Evolutionary conservation across 2,888 invertebrate genomes (phyloP), one percentile per base, ranked within the genome.

Genomic region (Drosophila meridionalis): DNA sequence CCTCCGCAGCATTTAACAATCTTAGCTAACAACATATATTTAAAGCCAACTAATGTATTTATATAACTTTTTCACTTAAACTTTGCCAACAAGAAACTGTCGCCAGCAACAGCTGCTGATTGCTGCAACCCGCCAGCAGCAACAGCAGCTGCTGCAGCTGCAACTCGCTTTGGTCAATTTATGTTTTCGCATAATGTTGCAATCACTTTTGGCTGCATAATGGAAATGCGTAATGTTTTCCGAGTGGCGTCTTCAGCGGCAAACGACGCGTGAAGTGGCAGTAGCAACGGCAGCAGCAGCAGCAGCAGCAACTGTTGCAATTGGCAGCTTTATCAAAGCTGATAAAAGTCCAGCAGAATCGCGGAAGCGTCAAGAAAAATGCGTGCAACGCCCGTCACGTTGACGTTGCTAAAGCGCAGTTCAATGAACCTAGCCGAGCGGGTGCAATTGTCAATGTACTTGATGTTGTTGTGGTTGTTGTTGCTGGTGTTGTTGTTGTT

Each of bases 331-430:
- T 82, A 80, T 80, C 80, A 82, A 72, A 68, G 57, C 87, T 70
- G 69, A 77, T 77, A 81, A 74, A 74, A 55, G 73, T 76, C 59
- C 52, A 75, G 43, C 73, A 89, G 87, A 90, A 86, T 80, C 73
- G 89, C 90, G 90, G 90, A 90, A 90, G 90, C 78, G 69, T 76
- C 87, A 88, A 88, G 85, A 76, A 88, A 85, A 90, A 88, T 88
- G 89, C 87, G 85, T 90, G 82, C 85, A 73, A 76, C 69, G 76
- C 64, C 53, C 76, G 69, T 59, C 59, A 68, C 60, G 72, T 69
- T 74, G 69, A 68, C 60, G 72, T 69, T 74, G 69, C 64, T 78
- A 70, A 53, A 76, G 63, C 47, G 66, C 57, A 72, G 90, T 81
- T 55, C 88, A 48, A 78, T 90, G 90, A 89, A 85, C 88, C 56